phyloP scores from a whole-genome alignment of 2,797 vertebrate species.

The Sylvilagus floridanus region DNA sequence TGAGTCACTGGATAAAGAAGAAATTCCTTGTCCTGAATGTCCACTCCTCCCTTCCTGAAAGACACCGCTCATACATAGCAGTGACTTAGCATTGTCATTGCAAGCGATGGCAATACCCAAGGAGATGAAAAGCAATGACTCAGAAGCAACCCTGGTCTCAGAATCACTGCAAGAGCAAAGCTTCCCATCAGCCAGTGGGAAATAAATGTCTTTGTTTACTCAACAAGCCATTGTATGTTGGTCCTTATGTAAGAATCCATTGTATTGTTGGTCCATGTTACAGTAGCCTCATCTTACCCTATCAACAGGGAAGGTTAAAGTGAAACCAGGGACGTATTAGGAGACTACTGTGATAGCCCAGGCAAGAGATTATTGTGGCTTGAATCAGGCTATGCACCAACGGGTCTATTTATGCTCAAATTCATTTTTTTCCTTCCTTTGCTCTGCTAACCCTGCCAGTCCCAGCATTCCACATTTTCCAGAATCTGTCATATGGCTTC shows the following conservation, averaged over 20 bases:
- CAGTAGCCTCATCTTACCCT: not conserved
- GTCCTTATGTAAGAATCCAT: too few relatives aligned
- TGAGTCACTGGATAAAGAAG: constrained; percentile 29
- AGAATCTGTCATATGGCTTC: not conserved
- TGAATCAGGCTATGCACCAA: not conserved
- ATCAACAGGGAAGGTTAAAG: not conserved
- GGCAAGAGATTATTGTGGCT: not conserved
- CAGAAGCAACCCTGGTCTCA: not conserved
- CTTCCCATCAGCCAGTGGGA: not conserved
- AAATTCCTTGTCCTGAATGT: not conserved
- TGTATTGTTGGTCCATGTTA: not conserved
- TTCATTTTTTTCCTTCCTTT: not conserved
- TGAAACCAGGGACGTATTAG: not conserved
- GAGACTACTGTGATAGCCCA: not conserved
- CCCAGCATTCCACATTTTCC: not conserved
- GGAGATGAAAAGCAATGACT: not conserved
- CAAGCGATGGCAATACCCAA: not conserved
- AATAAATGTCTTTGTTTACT: not conserved
- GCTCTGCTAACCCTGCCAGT: not conserved
- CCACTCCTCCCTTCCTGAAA: not conserved
- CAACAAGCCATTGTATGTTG: not conserved
- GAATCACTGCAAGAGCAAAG: not conserved
- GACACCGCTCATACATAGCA: not conserved
- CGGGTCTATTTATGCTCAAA: not conserved
- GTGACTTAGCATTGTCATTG: not conserved